Base-by-base conservation (phyloP, 2,797 vertebrate genomes). In the Lacerta agilis region DNA sequence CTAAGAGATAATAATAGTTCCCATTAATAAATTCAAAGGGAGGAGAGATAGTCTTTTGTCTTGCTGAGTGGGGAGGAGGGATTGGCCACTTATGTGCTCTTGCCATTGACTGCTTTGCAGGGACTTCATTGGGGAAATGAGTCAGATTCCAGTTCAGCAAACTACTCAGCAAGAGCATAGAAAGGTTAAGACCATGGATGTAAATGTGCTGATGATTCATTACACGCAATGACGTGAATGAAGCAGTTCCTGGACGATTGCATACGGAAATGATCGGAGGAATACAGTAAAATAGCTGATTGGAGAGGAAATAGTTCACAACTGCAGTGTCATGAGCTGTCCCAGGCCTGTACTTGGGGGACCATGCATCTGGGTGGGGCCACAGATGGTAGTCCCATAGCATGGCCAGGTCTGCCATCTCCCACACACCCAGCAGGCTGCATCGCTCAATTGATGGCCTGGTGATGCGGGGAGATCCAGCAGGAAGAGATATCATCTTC, bases 21-120 rank as follows among this genome's bases (percentile, higher is more conserved):
- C 66, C 3, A 1, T 76, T 90, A 90, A 1, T 6, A 20, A 23
- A 87, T 23, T 79, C 43, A 92, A 45, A 64, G 79, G 79, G 69
- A 72, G 66, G 61, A 3, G 66, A 77, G 69, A 45, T 8, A 75
- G 27, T 61, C 38, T 0, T 45, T 13, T 11, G 5, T 8, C 2
- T 45, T n/a, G 2, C 1, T 9, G 61, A 9, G 84, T 84, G 78
- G 77, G 4, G 58, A 38, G 9, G 64, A 29, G 29, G 78, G 17
- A n/a, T 64, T 25, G 9, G 11, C 23, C 43, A 78, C 43, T 49
- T 49, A 49, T 17, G 20, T 8, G 27, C 5, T 49, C 76, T 78
- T 78, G 75, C 43, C 75, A 77, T 41, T 77, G 76, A 43, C 76
- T 78, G 43, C 29, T 78, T 78, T 49, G 38, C 76, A 77, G 11